Evolutionary conservation across 37 sponge, comb jelly and placozoan genomes (phyloP).

Genomic region (Beroe forskalii): DNA sequence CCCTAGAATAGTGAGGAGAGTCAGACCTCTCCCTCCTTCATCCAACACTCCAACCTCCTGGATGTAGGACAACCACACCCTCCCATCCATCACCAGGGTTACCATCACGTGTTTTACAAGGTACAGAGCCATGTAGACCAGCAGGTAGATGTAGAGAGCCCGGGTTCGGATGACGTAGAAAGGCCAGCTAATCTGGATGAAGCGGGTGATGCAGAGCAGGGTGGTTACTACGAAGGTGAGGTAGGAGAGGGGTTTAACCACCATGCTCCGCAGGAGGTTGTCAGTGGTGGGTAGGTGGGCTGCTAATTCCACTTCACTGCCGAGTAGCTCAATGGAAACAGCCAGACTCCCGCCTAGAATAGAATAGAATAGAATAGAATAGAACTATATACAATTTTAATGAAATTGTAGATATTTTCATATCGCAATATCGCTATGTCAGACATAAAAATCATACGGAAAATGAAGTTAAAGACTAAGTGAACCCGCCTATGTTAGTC

Average conservation of each 20-base stretch:
- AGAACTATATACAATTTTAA: no score
- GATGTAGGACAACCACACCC: neutral
- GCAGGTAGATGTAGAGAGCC: neutral
- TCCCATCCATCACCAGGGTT: neutral
- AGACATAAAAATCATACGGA: no score
- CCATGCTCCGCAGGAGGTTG: neutral
- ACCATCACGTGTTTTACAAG: neutral
- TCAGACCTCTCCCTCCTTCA: neutral
- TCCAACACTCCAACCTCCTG: slow-evolving; percentile 23
- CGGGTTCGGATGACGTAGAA: slow-evolving; percentile 38
- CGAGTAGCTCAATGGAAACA: neutral
- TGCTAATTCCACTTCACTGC: neutral
- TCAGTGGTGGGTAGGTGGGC: neutral
- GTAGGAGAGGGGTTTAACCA: neutral
- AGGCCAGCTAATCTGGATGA: slow-evolving; percentile 47
- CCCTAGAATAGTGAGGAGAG: neutral
- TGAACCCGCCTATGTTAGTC: neutral
- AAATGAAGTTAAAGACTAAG: no score
- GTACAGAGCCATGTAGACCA: neutral
- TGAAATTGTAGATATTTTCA: no score
- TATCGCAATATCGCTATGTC: neutral
- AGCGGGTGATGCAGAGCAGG: slow-evolving; percentile 25
- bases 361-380: no score
- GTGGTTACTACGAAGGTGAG: slow-evolving; percentile 7
- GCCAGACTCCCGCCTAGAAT: neutral